These are phyloP conservation scores for Calcarius lapponicus DNA, from an alignment of 2,797 vertebrate species.

Conservation along the genomic window DNA sequence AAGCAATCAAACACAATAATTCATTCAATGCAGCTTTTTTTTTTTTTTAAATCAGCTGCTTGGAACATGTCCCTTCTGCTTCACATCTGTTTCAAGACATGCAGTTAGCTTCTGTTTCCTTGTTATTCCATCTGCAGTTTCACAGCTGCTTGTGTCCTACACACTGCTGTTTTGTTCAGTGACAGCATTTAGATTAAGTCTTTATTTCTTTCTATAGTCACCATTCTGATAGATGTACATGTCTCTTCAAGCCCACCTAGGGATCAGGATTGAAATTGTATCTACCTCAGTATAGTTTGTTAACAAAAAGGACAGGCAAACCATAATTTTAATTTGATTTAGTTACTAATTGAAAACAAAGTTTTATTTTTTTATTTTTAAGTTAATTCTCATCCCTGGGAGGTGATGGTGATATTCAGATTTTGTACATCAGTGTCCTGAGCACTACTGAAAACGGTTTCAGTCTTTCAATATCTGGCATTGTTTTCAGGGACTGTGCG, in stretches of 20 bases:
- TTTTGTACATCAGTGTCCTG: neutral
- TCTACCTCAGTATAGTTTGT: neutral
- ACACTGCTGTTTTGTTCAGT: constrained; percentile 12
- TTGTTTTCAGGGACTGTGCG: neutral
- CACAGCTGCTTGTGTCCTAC: constrained; percentile 42
- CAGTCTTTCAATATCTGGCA: neutral
- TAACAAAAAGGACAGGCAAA: neutral
- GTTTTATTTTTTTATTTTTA: neutral
- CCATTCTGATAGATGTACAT: neutral
- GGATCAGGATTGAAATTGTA: constrained; percentile 11
- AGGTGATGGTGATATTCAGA: neutral
- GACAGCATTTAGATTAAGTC: constrained; percentile 15
- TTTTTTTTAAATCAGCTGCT: neutral
- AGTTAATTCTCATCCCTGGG: neutral
- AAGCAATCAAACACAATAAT: neutral
- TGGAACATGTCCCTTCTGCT: neutral
- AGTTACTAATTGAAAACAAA: neutral
- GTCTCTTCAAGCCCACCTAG: constrained; percentile 7
- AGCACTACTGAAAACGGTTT: neutral
- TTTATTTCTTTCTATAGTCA: constrained; percentile 24
- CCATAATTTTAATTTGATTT: neutral
- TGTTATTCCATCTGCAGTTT: constrained; percentile 48
- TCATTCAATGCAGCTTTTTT: neutral
- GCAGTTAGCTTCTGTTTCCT: constrained; percentile 34
- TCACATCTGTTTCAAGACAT: constrained; percentile 47